phyloP scores from a whole-genome alignment of 2,888 invertebrate species.

The Formica aserva region DNA sequence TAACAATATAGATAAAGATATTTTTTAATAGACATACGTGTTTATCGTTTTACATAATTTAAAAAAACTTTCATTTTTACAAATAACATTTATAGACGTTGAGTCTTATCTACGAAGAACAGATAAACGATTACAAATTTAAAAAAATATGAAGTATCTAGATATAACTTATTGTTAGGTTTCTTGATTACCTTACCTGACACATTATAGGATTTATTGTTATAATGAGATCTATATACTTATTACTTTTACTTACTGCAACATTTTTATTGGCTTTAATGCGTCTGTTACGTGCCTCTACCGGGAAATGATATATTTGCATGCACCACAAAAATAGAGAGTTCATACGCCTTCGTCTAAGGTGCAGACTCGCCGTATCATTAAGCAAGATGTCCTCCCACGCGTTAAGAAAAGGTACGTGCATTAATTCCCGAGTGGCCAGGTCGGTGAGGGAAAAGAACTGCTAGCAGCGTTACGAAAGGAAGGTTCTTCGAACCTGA shows the following conservation, averaged over 20 bases:
- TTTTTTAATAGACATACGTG: neutral
- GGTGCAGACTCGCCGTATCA: neutral
- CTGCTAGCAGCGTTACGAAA: constrained; percentile 70
- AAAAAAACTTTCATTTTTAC: neutral
- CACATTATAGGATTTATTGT: neutral
- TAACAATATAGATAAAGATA: neutral
- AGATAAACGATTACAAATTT: neutral
- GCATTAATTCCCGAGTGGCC: constrained; percentile 65
- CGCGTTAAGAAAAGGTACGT: constrained; percentile 66
- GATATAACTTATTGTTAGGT: neutral
- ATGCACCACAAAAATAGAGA: constrained; percentile 19
- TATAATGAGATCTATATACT: neutral
- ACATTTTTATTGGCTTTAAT: constrained; percentile 44
- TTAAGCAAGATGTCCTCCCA: constrained; percentile 66
- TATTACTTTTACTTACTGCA: neutral
- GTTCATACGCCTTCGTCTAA: constrained; percentile 15
- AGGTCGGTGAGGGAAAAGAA: constrained; percentile 67
- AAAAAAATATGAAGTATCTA: constrained; percentile 7
- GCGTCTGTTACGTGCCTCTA: constrained; percentile 23
- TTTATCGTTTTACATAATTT: neutral
- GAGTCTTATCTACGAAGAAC: neutral
- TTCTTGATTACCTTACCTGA: neutral
- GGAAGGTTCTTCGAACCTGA: constrained; percentile 66
- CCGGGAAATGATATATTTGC: constrained; percentile 47
- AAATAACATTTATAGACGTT: neutral